Evolutionary conservation across 2,888 invertebrate genomes (phyloP).

Genomic region (Lapara coniferarum): DNA sequence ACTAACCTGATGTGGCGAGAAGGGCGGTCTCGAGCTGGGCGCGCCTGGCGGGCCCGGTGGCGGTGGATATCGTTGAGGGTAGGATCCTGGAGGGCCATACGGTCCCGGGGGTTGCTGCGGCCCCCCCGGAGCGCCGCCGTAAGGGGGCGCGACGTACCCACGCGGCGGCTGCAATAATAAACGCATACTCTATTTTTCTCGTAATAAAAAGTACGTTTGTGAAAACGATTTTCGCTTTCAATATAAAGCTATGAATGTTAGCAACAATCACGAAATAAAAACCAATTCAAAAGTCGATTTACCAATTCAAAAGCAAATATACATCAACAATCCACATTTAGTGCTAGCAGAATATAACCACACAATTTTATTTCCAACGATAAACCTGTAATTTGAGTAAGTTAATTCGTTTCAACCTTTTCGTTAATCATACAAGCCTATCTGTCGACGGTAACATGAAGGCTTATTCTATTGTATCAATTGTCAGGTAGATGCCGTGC

Average conservation of each 20-base stretch:
- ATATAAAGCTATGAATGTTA: neutral
- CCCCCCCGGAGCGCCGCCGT: constrained; percentile 75
- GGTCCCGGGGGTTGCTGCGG: constrained; percentile 77
- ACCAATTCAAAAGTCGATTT: neutral
- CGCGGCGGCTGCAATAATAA: constrained; percentile 69
- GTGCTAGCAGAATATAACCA: neutral
- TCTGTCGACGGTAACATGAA: neutral
- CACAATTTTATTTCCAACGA: neutral
- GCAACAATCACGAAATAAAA: constrained; percentile 2
- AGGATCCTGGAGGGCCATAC: constrained; percentile 84
- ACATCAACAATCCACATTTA: neutral
- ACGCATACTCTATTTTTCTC: neutral
- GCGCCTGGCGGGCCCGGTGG: constrained; percentile 75
- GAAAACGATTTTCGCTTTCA: neutral
- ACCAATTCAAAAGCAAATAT: neutral
- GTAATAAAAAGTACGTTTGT: neutral
- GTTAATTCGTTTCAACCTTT: constrained; percentile 29
- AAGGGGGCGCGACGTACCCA: constrained; percentile 80
- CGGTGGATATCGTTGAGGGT: constrained; percentile 81
- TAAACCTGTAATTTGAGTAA: constrained; percentile 4
- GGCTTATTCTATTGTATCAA: constrained; percentile 3
- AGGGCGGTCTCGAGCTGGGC: constrained; percentile 76
- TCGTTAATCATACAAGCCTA: constrained; percentile 8
- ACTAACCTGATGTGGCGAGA: constrained; percentile 78
- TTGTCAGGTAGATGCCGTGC: constrained; percentile 61